Conservation (phyloP, 2,113 vertebrate genomes). For the Chiloscyllium plagiosum region DNA sequence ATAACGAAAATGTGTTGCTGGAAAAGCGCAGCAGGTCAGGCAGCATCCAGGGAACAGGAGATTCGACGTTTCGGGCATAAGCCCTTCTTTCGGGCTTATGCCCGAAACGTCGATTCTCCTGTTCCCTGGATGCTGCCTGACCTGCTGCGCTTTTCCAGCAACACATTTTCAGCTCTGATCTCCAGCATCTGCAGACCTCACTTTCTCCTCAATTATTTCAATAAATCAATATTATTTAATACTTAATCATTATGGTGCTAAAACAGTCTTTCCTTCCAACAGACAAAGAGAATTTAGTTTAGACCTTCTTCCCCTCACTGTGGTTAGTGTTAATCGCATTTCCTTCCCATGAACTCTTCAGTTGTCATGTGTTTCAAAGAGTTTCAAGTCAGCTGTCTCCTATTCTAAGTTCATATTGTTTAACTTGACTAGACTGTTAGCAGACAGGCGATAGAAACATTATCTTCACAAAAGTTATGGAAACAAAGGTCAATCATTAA, state of each 20-base stretch:
- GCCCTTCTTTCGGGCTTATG: too few species aligned
- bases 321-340: neutral
- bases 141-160: too few species aligned
- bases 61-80: too few species aligned
- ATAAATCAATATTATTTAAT: conserved; percentile 5
- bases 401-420: neutral
- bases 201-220: neutral
- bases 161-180: too few species aligned
- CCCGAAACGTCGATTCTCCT: too few species aligned
- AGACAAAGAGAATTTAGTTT: neutral
- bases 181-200: too few species aligned
- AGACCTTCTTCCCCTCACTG: neutral
- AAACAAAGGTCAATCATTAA: conserved; percentile 5
- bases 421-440: neutral
- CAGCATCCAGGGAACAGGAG: too few species aligned
- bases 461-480: neutral
- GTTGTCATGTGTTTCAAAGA: neutral
- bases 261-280: neutral
- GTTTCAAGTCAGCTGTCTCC: neutral
- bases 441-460: neutral
- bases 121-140: too few species aligned
- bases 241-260: neutral
- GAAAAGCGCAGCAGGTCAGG: too few species aligned
- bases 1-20: too few species aligned
- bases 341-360: neutral